Evolutionary conservation across 2,113 vertebrate species (phyloP).

Genomic region (Pangasianodon gigas): DNA sequence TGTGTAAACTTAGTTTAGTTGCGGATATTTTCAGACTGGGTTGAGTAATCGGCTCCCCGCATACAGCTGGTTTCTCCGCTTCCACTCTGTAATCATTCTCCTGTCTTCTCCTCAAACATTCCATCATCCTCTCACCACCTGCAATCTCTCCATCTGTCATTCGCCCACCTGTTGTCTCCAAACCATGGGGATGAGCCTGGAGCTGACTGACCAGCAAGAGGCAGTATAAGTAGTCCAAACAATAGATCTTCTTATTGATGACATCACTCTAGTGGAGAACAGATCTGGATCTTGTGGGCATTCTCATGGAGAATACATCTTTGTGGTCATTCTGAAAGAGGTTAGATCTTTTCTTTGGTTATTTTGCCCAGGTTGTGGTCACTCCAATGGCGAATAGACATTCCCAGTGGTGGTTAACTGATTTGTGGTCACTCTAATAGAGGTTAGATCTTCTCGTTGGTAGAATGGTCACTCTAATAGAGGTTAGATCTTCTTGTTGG

Average conservation of each 20-base stretch:
- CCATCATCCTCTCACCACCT: not conserved
- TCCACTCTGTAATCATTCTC: conserved; percentile 60
- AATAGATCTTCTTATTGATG: not conserved
- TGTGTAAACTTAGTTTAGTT: not conserved
- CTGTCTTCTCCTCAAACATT: conserved; percentile 1
- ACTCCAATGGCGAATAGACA: not conserved
- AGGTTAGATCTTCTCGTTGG: not conserved
- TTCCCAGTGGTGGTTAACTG: not conserved
- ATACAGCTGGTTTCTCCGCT: not conserved
- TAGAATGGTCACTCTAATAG: not conserved
- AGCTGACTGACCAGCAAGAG: conserved; percentile 14
- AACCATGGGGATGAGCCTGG: not conserved
- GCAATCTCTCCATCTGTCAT: conserved; percentile 12
- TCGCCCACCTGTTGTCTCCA: not conserved
- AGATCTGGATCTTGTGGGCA: not conserved
- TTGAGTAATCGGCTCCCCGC: not conserved
- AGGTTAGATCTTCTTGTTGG: not conserved
- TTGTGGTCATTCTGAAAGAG: not conserved
- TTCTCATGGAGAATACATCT: not conserved
- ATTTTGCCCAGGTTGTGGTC: not conserved
- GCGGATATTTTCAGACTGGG: not conserved
- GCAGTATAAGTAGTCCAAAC: not conserved
- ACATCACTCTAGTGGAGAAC: not conserved
- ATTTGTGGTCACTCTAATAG: not conserved
- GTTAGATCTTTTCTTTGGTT: not conserved